phyloP scores from a whole-genome alignment of 2,888 invertebrate species.

The Mayetiola destructor region DNA sequence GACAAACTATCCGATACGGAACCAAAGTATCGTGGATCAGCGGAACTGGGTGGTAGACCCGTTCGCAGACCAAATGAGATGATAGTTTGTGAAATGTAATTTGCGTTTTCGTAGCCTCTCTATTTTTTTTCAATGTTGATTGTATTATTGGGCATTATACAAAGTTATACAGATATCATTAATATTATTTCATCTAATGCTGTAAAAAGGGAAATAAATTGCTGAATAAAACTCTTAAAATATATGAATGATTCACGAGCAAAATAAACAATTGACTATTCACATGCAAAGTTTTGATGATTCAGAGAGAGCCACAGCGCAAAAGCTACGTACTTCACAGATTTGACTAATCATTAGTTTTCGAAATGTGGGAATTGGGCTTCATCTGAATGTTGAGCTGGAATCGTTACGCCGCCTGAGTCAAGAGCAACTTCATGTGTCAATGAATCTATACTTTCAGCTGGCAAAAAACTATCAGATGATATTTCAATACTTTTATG shows the following conservation, averaged over 20 bases:
- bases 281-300: too few relatives aligned
- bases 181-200: too few relatives aligned
- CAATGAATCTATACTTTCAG: conserved; percentile 31
- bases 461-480: conserved; percentile 29
- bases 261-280: too few relatives aligned
- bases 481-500: conserved; percentile 26
- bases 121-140: too few relatives aligned
- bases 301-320: too few relatives aligned
- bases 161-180: too few relatives aligned
- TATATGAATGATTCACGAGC: too few relatives aligned
- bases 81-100: conserved; percentile 42
- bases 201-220: too few relatives aligned
- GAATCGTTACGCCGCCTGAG: conserved; percentile 33
- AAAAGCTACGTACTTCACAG: too few relatives aligned
- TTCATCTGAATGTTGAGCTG: conserved; percentile 30
- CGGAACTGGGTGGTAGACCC: conserved; percentile 37
- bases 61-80: conserved; percentile 42
- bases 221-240: too few relatives aligned
- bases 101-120: too few relatives aligned
- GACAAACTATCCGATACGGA: conserved; percentile 39
- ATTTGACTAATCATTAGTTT: not conserved
- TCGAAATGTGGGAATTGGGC: conserved; percentile 28
- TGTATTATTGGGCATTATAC: too few relatives aligned
- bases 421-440: conserved; percentile 30
- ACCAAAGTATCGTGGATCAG: conserved; percentile 40